These are phyloP conservation scores for Drosophila picticornis DNA, from an alignment of 2,888 invertebrate genomes.

Conservation along the genomic window DNA sequence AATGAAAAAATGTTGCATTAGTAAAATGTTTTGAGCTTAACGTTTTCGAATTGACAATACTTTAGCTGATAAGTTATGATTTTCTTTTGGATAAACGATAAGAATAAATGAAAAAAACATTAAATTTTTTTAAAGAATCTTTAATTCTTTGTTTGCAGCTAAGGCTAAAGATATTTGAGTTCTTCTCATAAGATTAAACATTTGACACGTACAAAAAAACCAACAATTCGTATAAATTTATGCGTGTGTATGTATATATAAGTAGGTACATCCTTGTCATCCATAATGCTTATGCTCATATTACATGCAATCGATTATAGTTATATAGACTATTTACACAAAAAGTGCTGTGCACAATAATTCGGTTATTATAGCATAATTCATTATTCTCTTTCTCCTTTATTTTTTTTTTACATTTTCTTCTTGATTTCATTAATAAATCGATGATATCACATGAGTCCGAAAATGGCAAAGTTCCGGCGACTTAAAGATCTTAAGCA, in stretches of 20 bases:
- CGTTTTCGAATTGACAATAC: background rate
- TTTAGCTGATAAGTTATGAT: background rate
- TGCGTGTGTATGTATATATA: slow-evolving; percentile 39
- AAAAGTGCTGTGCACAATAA: slow-evolving; percentile 58
- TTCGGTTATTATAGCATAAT: slow-evolving; percentile 58
- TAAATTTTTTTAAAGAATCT: slow-evolving; percentile 79
- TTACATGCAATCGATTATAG: slow-evolving; percentile 66
- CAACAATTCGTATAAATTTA: slow-evolving; percentile 51
- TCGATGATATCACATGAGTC: slow-evolving; percentile 84
- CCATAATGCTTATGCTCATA: slow-evolving; percentile 67
- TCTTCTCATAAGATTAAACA: slow-evolving; percentile 66
- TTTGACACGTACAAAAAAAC: slow-evolving; percentile 49
- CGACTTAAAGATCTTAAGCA: slow-evolving; percentile 80
- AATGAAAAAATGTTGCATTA: background rate
- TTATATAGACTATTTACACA: slow-evolving; percentile 75
- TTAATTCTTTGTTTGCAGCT: slow-evolving; percentile 85
- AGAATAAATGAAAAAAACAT: slow-evolving; percentile 6
- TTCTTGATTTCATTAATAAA: slow-evolving; percentile 69
- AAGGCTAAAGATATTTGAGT: slow-evolving; percentile 76
- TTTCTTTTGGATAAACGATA: background rate
- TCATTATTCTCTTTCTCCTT: slow-evolving; percentile 27
- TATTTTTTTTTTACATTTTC: slow-evolving; percentile 65
- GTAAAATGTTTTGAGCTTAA: background rate
- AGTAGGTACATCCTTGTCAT: slow-evolving; percentile 60
- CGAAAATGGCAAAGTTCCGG: slow-evolving; percentile 84